Conservation (phyloP, 2,888 invertebrate genomes). For the Odontomyia ornata region DNA sequence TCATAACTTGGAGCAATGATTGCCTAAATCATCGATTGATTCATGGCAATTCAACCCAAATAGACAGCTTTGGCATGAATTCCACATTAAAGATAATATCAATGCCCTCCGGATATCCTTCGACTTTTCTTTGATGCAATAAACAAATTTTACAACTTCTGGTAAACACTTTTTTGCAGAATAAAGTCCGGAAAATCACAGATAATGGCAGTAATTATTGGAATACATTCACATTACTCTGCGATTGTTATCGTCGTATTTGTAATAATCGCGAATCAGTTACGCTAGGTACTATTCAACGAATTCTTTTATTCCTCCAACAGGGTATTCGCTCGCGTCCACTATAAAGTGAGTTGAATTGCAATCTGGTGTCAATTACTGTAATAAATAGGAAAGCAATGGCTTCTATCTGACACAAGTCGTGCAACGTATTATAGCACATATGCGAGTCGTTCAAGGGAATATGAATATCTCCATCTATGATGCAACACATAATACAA, state of each 20-base stretch:
- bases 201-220: background rate
- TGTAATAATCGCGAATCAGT: background rate
- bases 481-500: background rate
- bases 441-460: background rate
- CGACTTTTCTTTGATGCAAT: background rate
- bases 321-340: background rate
- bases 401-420: background rate
- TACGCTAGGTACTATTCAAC: background rate
- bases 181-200: background rate
- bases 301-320: background rate
- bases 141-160: background rate
- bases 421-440: too few relatives aligned
- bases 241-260: background rate
- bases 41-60: too few relatives aligned
- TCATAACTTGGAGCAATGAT: too few relatives aligned
- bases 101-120: background rate
- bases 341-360: constrained; percentile 30
- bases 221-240: background rate
- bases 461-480: background rate
- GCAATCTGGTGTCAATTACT: constrained; percentile 41
- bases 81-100: background rate
- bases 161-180: background rate
- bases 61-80: too few relatives aligned
- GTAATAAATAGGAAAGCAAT: constrained; percentile 32
- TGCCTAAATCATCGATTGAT: too few relatives aligned